A percentile compares a stretch with the other conserved stretches of the same genome.
These are phyloP conservation scores for Brachirus orientalis DNA, from an alignment of 2,113 vertebrate species.

Conservation along the genomic window DNA sequence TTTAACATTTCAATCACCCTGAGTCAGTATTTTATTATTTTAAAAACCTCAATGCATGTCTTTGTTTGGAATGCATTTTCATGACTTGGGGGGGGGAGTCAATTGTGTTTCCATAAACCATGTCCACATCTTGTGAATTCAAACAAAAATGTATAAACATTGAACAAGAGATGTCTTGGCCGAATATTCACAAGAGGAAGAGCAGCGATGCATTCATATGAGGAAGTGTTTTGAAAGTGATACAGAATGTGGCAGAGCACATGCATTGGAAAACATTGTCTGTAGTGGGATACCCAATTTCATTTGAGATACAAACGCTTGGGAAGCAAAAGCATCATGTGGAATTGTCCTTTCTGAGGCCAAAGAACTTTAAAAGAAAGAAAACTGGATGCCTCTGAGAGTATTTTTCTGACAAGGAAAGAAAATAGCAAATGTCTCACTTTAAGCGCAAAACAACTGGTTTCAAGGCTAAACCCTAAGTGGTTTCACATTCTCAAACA, in stretches of 20 bases:
- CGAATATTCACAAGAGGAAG: slow-evolving; percentile 25
- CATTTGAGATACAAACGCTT: slow-evolving; percentile 34
- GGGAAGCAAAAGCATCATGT: slow-evolving; percentile 34
- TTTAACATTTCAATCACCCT: slow-evolving; percentile 13
- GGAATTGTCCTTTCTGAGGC: slow-evolving; percentile 1
- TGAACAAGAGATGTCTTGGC: slow-evolving; percentile 23
- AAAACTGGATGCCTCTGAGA: slow-evolving; percentile 42
- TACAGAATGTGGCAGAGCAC: slow-evolving; percentile 16
- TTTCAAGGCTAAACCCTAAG: slow-evolving; percentile 52
- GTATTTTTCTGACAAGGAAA: slow-evolving; percentile 32
- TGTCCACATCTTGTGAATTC: slow-evolving; percentile 38
- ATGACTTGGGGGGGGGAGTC: slow-evolving; percentile 26
- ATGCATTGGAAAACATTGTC: background rate
- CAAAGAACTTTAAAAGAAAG: slow-evolving; percentile 18
- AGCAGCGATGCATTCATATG: slow-evolving; percentile 39
- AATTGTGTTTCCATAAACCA: slow-evolving; percentile 22
- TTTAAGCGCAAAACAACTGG: slow-evolving; percentile 29
- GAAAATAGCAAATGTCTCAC: slow-evolving; percentile 21
- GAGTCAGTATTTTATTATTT: slow-evolving; percentile 26
- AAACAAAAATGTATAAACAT: slow-evolving; percentile 36
- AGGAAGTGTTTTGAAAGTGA: slow-evolving; percentile 31
- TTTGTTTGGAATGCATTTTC: slow-evolving; percentile 21
- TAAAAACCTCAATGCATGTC: slow-evolving; percentile 32
- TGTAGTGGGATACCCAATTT: slow-evolving; percentile 21
- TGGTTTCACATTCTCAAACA: slow-evolving; percentile 56